Percentiles rank a stretch among this genome's conserved stretches.
phyloP scores from a whole-genome alignment of 2,797 vertebrate species.

The Tadarida brasiliensis region DNA sequence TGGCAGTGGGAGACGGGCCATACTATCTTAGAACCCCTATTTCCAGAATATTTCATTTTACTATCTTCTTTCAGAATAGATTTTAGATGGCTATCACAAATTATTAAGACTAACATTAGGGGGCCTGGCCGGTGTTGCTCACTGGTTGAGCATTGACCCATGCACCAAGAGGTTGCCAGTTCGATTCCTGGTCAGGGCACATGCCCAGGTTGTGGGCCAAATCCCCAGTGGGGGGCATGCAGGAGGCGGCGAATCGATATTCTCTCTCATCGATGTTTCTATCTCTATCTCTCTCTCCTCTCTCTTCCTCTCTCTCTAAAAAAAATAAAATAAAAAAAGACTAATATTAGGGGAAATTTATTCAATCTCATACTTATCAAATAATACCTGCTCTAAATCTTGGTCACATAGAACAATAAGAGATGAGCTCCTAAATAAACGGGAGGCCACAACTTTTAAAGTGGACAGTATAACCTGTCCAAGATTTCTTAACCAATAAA shows the following conservation, averaged over 20 bases:
- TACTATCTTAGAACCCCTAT: background rate
- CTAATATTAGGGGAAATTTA: background rate
- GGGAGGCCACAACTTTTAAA: background rate
- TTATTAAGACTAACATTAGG: background rate
- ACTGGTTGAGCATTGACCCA: too few relatives aligned
- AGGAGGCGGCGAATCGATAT: too few relatives aligned
- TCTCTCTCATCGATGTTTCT: too few relatives aligned
- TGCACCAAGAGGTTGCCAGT: too few relatives aligned
- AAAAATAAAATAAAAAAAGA: background rate
- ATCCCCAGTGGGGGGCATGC: too few relatives aligned
- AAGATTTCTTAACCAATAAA: background rate
- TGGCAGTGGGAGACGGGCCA: background rate
- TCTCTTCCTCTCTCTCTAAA: too few relatives aligned
- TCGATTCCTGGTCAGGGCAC: too few relatives aligned
- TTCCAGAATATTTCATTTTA: constrained; percentile 44
- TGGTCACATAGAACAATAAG: background rate
- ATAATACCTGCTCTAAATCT: background rate
- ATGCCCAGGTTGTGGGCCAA: too few relatives aligned
- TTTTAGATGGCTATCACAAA: background rate
- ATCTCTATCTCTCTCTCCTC: too few relatives aligned
- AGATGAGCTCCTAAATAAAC: background rate
- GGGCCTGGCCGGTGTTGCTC: too few relatives aligned
- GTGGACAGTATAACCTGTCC: background rate
- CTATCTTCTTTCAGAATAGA: constrained; percentile 35
- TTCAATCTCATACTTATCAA: background rate